Evolutionary conservation across 2,113 vertebrate genomes (phyloP).

Genomic region (Aspidoscelis tigris): DNA sequence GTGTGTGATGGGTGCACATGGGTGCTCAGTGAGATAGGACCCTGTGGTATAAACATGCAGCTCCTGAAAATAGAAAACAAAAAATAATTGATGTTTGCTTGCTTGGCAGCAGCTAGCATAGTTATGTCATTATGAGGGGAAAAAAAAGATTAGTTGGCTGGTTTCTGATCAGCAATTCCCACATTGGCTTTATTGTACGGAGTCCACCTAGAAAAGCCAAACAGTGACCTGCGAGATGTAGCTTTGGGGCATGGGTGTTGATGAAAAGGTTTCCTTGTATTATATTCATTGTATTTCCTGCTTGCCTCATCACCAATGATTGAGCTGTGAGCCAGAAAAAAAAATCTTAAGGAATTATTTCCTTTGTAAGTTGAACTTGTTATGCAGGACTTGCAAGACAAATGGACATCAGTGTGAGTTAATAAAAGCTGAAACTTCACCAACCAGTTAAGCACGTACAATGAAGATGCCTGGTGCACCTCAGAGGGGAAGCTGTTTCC

Average conservation of each 20-base stretch:
- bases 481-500: too few relatives aligned
- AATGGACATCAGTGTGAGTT: not conserved
- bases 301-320: slow-evolving; percentile 58
- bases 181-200: slow-evolving; percentile 30
- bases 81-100: slow-evolving; percentile 53
- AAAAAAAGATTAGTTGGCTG: slow-evolving; percentile 41
- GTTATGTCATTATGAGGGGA: slow-evolving; percentile 25
- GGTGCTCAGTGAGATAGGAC: slow-evolving; percentile 13
- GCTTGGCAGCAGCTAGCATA: slow-evolving; percentile 48
- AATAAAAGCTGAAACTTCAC: slow-evolving; percentile 8
- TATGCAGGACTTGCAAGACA: slow-evolving; percentile 10
- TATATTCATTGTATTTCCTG: slow-evolving; percentile 72
- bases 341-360: slow-evolving; percentile 52
- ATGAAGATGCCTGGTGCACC: too few relatives aligned
- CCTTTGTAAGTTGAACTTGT: slow-evolving; percentile 42
- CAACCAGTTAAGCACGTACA: too few relatives aligned
- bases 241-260: slow-evolving; percentile 59
- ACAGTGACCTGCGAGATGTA: slow-evolving; percentile 57
- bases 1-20: not conserved
- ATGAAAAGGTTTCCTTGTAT: slow-evolving; percentile 70
- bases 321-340: slow-evolving; percentile 57
- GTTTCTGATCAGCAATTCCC: slow-evolving; percentile 58
- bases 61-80: slow-evolving; percentile 37
- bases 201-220: slow-evolving; percentile 52
- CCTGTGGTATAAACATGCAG: slow-evolving; percentile 41